These are phyloP conservation scores for Triops longicaudatus DNA, from an alignment of 1,140 invertebrate genomes.

Conservation along the genomic window DNA sequence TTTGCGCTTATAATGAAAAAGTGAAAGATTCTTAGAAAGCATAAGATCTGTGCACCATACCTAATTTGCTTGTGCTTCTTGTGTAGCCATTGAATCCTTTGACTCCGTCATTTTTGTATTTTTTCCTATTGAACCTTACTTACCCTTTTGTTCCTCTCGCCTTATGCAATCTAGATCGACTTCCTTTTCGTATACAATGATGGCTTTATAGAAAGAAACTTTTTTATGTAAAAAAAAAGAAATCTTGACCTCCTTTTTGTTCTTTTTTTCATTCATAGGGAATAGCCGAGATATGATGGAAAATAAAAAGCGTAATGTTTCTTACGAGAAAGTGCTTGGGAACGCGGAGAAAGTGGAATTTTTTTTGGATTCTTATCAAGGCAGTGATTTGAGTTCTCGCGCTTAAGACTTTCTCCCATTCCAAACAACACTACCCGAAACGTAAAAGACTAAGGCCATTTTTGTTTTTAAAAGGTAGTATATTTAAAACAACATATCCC, in stretches of 20 bases:
- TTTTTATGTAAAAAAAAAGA: neutral
- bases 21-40: neutral
- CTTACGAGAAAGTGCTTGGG: neutral
- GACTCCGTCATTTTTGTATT: too few species aligned
- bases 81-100: too few species aligned
- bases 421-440: neutral
- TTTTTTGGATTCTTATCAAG: conserved; percentile 3
- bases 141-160: neutral
- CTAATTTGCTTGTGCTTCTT: too few species aligned
- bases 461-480: too few species aligned
- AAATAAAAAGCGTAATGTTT: neutral
- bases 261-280: neutral
- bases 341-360: neutral
- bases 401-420: neutral
- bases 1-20: neutral
- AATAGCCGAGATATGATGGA: neutral
- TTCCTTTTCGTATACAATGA: neutral
- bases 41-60: neutral
- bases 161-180: neutral
- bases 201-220: neutral
- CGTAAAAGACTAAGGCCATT: too few species aligned
- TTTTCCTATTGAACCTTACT: neutral
- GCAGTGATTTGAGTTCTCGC: neutral
- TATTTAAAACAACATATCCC: too few species aligned
- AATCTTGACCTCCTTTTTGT: neutral